Percentiles rank a stretch among this genome's conserved stretches.
Evolutionary conservation across 2,888 invertebrate genomes (phyloP).

Genomic region (Caenorhabditis uteleia): DNA sequence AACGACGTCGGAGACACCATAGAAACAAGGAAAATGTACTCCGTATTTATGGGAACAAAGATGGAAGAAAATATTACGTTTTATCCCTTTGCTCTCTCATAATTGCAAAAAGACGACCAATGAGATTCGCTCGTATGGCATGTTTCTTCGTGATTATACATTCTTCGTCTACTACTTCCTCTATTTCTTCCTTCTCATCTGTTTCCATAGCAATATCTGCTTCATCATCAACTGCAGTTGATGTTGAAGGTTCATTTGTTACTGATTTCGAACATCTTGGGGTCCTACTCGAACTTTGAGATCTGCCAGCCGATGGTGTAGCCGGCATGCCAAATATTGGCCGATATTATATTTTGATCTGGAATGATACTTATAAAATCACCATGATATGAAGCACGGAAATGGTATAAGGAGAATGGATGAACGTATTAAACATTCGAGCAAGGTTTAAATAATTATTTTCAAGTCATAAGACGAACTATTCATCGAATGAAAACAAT

Average conservation of each 20-base stretch:
- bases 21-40: too few species aligned
- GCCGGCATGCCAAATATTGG: conserved; percentile 16
- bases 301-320: conserved; percentile 5
- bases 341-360: neutral
- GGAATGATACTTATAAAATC: too few species aligned
- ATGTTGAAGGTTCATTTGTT: conserved; percentile 21
- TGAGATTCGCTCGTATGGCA: neutral
- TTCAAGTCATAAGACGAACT: too few species aligned
- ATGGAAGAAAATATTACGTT: neutral
- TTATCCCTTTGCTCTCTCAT: conserved; percentile 6
- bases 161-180: neutral
- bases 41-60: too few species aligned
- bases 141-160: neutral
- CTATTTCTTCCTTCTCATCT: neutral
- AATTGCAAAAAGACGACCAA: conserved; percentile 4
- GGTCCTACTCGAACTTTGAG: conserved; percentile 5
- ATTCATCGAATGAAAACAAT: too few species aligned
- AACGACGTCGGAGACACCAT: too few species aligned
- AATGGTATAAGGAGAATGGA: too few species aligned
- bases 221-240: conserved; percentile 1
- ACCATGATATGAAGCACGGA: too few species aligned
- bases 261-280: conserved; percentile 10
- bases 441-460: too few species aligned
- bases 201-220: conserved; percentile 7
- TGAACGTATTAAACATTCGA: too few species aligned